These are phyloP conservation scores for Xestoiulus laeticollis DNA, from an alignment of 2,888 invertebrate species.

Conservation along the genomic window DNA sequence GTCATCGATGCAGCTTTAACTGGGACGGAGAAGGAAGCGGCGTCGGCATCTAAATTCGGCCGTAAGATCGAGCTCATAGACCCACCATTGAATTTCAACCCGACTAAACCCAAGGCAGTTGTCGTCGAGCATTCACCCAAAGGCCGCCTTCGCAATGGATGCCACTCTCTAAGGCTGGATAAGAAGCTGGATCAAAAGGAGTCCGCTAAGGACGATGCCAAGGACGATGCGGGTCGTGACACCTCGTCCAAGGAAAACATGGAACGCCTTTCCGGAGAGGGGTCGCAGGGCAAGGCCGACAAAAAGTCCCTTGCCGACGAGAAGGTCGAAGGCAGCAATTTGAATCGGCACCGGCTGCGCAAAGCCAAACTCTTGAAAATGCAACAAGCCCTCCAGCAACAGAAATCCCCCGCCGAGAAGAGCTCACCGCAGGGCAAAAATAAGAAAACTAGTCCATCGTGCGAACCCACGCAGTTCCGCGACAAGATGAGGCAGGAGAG, in stretches of 20 bases:
- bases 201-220: neutral
- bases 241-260: conserved; percentile 46
- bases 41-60: neutral
- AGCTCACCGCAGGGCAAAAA: neutral
- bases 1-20: neutral
- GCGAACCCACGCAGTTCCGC: conserved; percentile 10
- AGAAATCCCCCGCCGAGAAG: conserved; percentile 46
- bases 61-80: neutral
- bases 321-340: neutral
- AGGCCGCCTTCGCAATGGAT: conserved; percentile 40
- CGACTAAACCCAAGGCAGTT: neutral
- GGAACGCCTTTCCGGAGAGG: neutral
- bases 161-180: neutral
- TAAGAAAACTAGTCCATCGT: neutral
- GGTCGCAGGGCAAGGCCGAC: neutral
- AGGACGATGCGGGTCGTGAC: neutral
- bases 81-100: neutral
- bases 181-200: conserved; percentile 8
- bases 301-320: conserved; percentile 31
- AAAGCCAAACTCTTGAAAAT: conserved; percentile 16
- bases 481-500: conserved; percentile 54
- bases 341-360: neutral
- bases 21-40: neutral
- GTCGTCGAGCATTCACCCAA: neutral
- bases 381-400: neutral